phyloP scores from a whole-genome alignment of 2,113 vertebrate genomes.

The Semicossyphus pulcher region DNA sequence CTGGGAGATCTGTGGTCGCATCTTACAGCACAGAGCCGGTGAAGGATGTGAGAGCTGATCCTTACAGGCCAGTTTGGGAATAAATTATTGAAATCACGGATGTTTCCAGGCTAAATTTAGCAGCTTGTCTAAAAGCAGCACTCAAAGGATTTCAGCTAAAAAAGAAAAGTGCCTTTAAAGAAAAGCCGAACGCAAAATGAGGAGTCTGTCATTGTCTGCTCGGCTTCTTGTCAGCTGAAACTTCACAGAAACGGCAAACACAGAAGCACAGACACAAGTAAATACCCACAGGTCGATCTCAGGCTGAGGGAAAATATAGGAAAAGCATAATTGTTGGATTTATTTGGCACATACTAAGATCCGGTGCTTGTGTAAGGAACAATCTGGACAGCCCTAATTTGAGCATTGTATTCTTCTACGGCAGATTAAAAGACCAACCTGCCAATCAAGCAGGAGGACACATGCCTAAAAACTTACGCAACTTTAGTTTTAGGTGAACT shows the following conservation, averaged over 20 bases:
- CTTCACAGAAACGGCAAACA: constrained; percentile 16
- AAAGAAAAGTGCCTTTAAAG: constrained; percentile 40
- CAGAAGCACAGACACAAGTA: too few relatives aligned
- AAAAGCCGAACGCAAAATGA: constrained; percentile 47
- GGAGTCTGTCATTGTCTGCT: constrained; percentile 55
- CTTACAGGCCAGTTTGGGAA: constrained; percentile 58
- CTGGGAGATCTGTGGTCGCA: constrained; percentile 60
- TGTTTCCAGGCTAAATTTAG: constrained; percentile 75
- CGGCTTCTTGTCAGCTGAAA: constrained; percentile 49
- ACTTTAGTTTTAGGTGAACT: constrained; percentile 5
- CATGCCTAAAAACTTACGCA: not conserved
- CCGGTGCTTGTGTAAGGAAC: not conserved
- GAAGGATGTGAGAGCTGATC: constrained; percentile 54
- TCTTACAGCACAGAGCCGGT: constrained; percentile 48
- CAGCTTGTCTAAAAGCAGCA: constrained; percentile 62
- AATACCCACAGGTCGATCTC: constrained; percentile 37
- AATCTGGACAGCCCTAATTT: not conserved
- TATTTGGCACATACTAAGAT: not conserved
- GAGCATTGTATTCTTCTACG: not conserved
- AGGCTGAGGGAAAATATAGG: constrained; percentile 12
- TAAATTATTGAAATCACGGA: constrained; percentile 72
- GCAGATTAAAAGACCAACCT: not conserved
- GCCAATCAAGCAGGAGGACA: not conserved
- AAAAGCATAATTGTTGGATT: constrained; percentile 10
- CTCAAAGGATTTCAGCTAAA: constrained; percentile 53